A percentile compares a stretch with the other conserved stretches of the same genome.
Conservation (phyloP, 2,888 invertebrate species). For the Apocheima hispidaria region DNA sequence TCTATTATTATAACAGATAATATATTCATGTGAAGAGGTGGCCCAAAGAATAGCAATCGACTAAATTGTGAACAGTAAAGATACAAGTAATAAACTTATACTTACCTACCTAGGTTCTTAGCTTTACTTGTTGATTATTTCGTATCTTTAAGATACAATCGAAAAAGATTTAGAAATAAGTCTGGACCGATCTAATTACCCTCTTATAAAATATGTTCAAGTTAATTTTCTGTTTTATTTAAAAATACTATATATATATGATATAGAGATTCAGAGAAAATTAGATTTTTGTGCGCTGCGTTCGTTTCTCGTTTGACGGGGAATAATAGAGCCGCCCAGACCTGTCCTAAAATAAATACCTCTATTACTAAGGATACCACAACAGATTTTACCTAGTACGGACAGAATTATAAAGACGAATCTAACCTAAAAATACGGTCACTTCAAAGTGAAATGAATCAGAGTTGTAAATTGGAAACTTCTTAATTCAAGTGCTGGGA, state of each 20-base stretch:
- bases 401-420: conserved; percentile 31
- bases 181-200: not conserved
- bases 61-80: conserved; percentile 27
- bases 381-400: conserved; percentile 28
- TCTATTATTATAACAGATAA: conserved; percentile 1
- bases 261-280: not conserved
- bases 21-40: conserved; percentile 8
- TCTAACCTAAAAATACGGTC: conserved; percentile 20
- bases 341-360: conserved; percentile 10
- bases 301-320: not conserved
- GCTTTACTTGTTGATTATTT: conserved; percentile 14
- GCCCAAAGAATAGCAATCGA: conserved; percentile 26
- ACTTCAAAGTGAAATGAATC: conserved; percentile 1
- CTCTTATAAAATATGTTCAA: not conserved
- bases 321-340: conserved; percentile 10
- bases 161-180: conserved; percentile 15
- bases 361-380: conserved; percentile 27
- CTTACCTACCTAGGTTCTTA: conserved; percentile 24
- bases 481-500: conserved; percentile 2
- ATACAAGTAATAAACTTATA: conserved; percentile 20
- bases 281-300: not conserved
- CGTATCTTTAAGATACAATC: conserved; percentile 32
- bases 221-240: too few species aligned
- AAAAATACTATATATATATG: not conserved
- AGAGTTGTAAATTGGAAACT: not conserved